Percentiles rank a stretch among this genome's conserved stretches.
Conservation (phyloP, 2,797 vertebrate species). For the Miichthys miiuy region DNA sequence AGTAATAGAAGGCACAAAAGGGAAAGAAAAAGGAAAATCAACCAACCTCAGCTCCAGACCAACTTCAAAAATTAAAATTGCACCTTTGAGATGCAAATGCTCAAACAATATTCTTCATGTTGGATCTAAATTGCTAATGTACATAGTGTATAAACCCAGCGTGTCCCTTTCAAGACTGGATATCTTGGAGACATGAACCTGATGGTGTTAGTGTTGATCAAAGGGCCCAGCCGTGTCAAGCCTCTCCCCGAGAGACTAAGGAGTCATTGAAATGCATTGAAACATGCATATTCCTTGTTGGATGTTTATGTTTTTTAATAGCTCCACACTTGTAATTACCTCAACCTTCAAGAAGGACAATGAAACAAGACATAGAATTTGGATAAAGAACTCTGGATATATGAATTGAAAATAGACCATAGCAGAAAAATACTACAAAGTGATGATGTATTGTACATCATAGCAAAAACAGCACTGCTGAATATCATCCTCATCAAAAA, state of each 20-base stretch:
- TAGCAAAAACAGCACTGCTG: neutral
- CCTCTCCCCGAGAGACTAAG: slow-evolving; percentile 63
- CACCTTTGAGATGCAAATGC: slow-evolving; percentile 87
- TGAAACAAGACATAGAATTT: slow-evolving; percentile 26
- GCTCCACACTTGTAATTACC: slow-evolving; percentile 41
- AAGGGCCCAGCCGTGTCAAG: slow-evolving; percentile 73
- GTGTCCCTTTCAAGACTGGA: slow-evolving; percentile 80
- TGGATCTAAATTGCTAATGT: slow-evolving; percentile 88
- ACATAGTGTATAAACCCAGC: slow-evolving; percentile 73
- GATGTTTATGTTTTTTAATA: slow-evolving; percentile 64
- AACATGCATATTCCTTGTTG: slow-evolving; percentile 62
- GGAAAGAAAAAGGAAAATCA: slow-evolving; percentile 40
- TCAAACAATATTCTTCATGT: slow-evolving; percentile 80
- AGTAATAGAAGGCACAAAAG: slow-evolving; percentile 59
- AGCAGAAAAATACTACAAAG: neutral
- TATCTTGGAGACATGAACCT: slow-evolving; percentile 81
- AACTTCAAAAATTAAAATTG: slow-evolving; percentile 77
- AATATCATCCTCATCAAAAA: slow-evolving; percentile 13
- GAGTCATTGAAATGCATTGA: slow-evolving; percentile 70
- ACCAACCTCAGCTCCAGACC: slow-evolving; percentile 54
- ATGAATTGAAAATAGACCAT: neutral
- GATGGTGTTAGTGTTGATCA: slow-evolving; percentile 83
- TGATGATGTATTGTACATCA: neutral
- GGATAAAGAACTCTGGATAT: neutral
- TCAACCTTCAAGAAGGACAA: slow-evolving; percentile 36